Evolutionary conservation across 2,888 invertebrate genomes (phyloP).

Genomic region (Cerastis rubricosa): DNA sequence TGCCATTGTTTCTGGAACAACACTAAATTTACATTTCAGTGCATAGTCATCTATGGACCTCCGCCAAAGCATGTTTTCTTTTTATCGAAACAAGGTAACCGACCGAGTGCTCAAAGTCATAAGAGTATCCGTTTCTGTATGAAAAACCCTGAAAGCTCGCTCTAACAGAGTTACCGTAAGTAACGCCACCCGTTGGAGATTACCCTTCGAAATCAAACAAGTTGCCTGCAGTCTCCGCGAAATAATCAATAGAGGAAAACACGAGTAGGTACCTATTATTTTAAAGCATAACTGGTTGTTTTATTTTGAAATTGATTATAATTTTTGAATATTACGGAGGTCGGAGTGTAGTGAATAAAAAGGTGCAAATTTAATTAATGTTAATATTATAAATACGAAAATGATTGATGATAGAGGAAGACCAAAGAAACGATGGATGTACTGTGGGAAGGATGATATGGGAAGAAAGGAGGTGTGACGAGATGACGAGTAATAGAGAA

Average conservation of each 20-base stretch:
- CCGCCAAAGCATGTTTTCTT: neutral
- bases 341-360: neutral
- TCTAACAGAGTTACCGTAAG: neutral
- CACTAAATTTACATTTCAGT: neutral
- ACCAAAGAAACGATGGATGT: too few species aligned
- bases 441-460: too few species aligned
- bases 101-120: neutral
- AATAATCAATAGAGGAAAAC: conserved; percentile 42
- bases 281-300: neutral
- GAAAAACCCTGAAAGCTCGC: neutral
- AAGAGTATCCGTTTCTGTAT: neutral
- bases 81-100: neutral
- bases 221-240: conserved; percentile 30
- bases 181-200: conserved; percentile 22
- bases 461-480: too few species aligned
- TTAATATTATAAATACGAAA: neutral
- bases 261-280: too few species aligned
- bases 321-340: neutral
- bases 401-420: too few species aligned
- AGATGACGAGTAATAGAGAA: too few species aligned
- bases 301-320: neutral
- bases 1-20: neutral
- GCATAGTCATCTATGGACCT: neutral
- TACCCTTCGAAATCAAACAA: conserved; percentile 41
- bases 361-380: neutral